Conservation (phyloP, 2,797 vertebrate species). For the Ceryle rudis region DNA sequence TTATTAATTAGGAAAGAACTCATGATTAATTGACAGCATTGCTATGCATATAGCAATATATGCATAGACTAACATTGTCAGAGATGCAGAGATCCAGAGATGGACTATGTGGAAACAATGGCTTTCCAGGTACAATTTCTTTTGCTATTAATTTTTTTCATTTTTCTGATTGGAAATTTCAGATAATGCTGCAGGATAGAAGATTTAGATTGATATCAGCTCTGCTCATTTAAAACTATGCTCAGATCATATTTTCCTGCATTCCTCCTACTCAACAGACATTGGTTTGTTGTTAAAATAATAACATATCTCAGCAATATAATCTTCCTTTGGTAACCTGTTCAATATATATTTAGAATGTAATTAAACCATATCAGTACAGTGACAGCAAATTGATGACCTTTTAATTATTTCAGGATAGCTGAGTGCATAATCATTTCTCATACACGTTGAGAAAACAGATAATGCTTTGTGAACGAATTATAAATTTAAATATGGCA, state of each 20-base stretch:
- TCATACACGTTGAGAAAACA: slow-evolving; percentile 39
- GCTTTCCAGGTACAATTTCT: not conserved
- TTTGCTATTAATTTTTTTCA: not conserved
- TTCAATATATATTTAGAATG: slow-evolving; percentile 80
- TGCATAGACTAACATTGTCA: not conserved
- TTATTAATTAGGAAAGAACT: not conserved
- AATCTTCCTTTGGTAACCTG: slow-evolving; percentile 55
- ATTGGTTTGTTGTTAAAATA: slow-evolving; percentile 71
- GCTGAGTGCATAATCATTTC: slow-evolving; percentile 74
- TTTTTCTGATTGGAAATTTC: not conserved
- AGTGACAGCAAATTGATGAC: slow-evolving; percentile 80
- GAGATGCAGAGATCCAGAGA: not conserved
- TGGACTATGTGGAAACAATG: not conserved
- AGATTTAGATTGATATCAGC: not conserved
- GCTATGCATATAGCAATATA: not conserved
- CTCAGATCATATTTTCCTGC: not conserved
- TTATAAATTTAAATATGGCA: not conserved
- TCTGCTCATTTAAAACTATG: not conserved
- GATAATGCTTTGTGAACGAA: slow-evolving; percentile 10
- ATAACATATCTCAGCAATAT: slow-evolving; percentile 65
- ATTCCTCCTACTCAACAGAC: not conserved
- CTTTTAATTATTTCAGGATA: slow-evolving; percentile 82
- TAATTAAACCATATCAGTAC: slow-evolving; percentile 79
- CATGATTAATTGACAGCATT: not conserved
- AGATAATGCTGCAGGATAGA: not conserved